These are phyloP conservation scores for Lasioglossum baleicum DNA, from an alignment of 1,140 invertebrate species.

Conservation along the genomic window DNA sequence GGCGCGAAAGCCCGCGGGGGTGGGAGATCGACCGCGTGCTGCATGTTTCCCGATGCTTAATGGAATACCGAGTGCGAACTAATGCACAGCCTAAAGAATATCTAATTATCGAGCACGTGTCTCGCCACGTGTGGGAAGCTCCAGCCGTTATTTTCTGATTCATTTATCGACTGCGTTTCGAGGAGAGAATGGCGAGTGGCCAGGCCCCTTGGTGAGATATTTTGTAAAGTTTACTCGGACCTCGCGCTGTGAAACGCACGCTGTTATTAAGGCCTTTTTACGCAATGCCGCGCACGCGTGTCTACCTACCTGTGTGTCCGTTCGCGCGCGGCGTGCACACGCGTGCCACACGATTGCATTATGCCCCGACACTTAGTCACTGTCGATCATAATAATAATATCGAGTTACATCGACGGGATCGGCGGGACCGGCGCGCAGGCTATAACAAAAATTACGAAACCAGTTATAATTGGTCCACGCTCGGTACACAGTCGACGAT, in stretches of 20 bases:
- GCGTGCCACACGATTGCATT: conserved; percentile 52
- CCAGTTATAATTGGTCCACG: conserved; percentile 14
- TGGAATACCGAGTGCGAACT: conserved; percentile 66
- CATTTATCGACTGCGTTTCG: conserved; percentile 67
- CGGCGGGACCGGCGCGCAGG: background rate
- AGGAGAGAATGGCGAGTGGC: conserved; percentile 62
- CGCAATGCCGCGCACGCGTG: conserved; percentile 52
- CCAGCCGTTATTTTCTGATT: conserved; percentile 77
- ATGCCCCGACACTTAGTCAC: conserved; percentile 55
- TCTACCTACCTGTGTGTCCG: background rate
- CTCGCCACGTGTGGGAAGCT: conserved; percentile 77
- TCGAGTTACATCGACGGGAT: conserved; percentile 28
- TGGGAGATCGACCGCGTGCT: background rate
- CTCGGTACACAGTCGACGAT: background rate
- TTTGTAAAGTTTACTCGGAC: conserved; percentile 76
- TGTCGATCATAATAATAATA: conserved; percentile 40
- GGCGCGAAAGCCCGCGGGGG: conserved; percentile 12
- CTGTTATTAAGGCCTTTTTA: conserved; percentile 67
- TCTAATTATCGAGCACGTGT: conserved; percentile 79
- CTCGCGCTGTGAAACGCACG: conserved; percentile 74
- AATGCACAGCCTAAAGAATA: conserved; percentile 77
- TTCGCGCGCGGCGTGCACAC: conserved; percentile 57
- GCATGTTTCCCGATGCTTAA: conserved; percentile 52
- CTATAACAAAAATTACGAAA: conserved; percentile 19
- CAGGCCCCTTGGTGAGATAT: conserved; percentile 73